These are phyloP conservation scores for Xyrauchen texanus DNA, from an alignment of 2,113 vertebrate genomes.

Conservation along the genomic window DNA sequence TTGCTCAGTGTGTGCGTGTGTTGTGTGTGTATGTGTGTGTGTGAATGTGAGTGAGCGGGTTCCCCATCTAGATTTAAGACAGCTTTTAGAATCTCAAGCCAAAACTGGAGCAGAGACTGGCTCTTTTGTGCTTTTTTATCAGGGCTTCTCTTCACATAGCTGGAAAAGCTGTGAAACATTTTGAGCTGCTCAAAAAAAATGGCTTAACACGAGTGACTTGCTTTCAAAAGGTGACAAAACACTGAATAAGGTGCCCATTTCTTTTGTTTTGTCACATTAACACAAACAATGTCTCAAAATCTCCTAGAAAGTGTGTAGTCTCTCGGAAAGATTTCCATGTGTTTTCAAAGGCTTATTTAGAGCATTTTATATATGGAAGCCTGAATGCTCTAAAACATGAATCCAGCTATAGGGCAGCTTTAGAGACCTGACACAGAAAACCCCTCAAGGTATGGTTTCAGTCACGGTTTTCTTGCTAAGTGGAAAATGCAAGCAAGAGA, in stretches of 20 bases:
- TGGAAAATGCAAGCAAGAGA: constrained; percentile 23
- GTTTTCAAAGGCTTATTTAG: constrained; percentile 4
- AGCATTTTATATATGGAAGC: not conserved
- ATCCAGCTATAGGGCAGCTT: not conserved
- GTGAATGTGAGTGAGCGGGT: constrained; percentile 7
- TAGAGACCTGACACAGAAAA: not conserved
- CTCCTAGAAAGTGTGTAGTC: not conserved
- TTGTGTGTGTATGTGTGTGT: too few species aligned
- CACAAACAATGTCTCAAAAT: not conserved
- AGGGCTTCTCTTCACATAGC: constrained; percentile 34
- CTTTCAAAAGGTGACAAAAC: not conserved
- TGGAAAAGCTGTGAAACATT: constrained; percentile 20
- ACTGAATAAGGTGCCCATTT: constrained; percentile 46
- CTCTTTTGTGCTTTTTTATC: constrained; percentile 38
- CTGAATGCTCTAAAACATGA: not conserved
- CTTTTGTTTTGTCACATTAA: constrained; percentile 6
- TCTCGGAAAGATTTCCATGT: too few species aligned
- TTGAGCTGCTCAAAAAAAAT: not conserved
- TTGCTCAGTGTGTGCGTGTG: not conserved
- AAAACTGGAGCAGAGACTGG: constrained; percentile 17
- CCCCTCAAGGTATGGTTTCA: constrained; percentile 22
- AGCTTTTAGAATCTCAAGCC: constrained; percentile 47
- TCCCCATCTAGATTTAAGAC: constrained; percentile 51
- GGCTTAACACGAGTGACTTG: not conserved
- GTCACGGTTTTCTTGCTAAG: not conserved